phyloP scores from a whole-genome alignment of 1,140 invertebrate species.

The Lethrus apterus region DNA sequence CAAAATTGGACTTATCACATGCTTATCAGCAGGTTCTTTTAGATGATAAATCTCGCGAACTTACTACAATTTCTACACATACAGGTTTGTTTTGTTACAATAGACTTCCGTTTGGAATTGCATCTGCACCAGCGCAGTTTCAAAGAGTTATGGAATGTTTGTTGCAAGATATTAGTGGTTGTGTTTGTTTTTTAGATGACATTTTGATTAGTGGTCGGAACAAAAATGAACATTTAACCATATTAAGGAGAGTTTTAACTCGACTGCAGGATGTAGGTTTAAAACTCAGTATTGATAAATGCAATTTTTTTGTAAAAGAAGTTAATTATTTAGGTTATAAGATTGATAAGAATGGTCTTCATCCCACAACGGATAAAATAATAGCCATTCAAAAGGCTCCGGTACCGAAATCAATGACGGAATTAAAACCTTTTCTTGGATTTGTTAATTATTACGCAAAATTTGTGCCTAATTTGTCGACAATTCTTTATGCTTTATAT shows the following conservation, averaged over 20 bases:
- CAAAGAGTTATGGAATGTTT: constrained; percentile 31
- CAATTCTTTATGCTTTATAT: constrained; percentile 15
- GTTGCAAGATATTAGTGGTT: constrained; percentile 26
- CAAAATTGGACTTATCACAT: constrained; percentile 26
- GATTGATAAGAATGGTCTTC: constrained; percentile 11
- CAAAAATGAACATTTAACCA: constrained; percentile 4
- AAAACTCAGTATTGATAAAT: constrained; percentile 13
- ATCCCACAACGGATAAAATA: constrained; percentile 20
- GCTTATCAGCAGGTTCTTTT: constrained; percentile 26
- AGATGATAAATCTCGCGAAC: constrained; percentile 15
- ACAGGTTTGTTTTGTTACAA: constrained; percentile 1
- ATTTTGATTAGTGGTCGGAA: constrained; percentile 19
- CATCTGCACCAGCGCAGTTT: constrained; percentile 18
- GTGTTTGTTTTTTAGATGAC: constrained; percentile 31
- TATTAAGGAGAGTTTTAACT: constrained; percentile 3
- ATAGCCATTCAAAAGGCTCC: constrained; percentile 27
- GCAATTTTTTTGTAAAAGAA: constrained; percentile 8
- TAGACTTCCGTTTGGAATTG: constrained; percentile 10
- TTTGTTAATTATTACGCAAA: constrained; percentile 37
- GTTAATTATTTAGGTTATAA: constrained; percentile 11
- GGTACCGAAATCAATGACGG: constrained; percentile 26
- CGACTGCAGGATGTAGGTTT: constrained; percentile 1
- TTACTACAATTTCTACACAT: constrained; percentile 21
- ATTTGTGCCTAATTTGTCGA: constrained; percentile 28
- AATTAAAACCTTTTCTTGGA: constrained; percentile 33